These are phyloP conservation scores for Onychomys torridus DNA, from an alignment of 2,797 vertebrate species.

Conservation along the genomic window DNA sequence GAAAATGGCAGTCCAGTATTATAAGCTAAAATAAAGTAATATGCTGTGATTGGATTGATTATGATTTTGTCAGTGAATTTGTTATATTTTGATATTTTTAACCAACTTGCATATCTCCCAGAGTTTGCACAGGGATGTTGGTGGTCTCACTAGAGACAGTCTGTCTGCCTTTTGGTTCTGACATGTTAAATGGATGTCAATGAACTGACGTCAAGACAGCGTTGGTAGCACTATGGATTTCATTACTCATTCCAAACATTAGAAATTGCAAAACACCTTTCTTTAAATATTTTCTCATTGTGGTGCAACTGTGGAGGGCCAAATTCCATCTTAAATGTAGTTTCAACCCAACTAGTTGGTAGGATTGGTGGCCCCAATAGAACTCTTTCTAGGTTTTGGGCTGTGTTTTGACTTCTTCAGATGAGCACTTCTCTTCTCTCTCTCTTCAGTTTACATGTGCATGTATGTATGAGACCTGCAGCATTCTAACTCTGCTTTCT, in stretches of 20 bases:
- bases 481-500: constrained; percentile 7
- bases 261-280: constrained; percentile 79
- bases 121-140: constrained; percentile 80
- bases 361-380: background rate
- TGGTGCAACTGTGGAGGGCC: constrained; percentile 73
- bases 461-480: background rate
- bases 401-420: background rate
- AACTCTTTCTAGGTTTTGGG: background rate
- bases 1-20: constrained; percentile 84
- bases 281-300: constrained; percentile 85
- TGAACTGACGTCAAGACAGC: constrained; percentile 85
- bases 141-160: constrained; percentile 83
- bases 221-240: constrained; percentile 85
- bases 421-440: background rate
- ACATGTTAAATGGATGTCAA: constrained; percentile 84
- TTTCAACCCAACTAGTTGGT: constrained; percentile 23
- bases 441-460: background rate
- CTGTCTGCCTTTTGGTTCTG: constrained; percentile 83
- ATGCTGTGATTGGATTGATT: constrained; percentile 82
- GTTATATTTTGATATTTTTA: constrained; percentile 84
- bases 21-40: constrained; percentile 78
- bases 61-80: constrained; percentile 83
- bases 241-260: constrained; percentile 81
- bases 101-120: constrained; percentile 81
- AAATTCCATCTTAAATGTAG: constrained; percentile 73